Percentiles rank a stretch among this genome's conserved stretches.
These are phyloP conservation scores for Archips xylosteana DNA, from an alignment of 2,888 invertebrate genomes.

Conservation along the genomic window DNA sequence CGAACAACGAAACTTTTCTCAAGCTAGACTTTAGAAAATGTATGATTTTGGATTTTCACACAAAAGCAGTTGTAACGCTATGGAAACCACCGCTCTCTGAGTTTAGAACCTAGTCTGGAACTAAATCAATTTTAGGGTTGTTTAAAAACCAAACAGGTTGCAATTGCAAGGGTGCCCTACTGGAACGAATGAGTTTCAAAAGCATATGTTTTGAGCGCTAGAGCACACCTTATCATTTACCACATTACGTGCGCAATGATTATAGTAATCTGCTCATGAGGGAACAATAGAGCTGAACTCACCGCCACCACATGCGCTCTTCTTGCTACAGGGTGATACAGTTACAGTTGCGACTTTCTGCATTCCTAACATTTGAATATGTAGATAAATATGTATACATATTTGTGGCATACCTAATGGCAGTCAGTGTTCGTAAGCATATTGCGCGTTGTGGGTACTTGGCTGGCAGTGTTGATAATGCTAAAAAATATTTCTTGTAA, in stretches of 20 bases:
- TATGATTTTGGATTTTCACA: no score
- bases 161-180: conserved; percentile 55
- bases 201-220: conserved; percentile 83
- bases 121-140: conserved; percentile 56
- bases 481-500: not conserved
- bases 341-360: conserved; percentile 42
- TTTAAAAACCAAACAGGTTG: conserved; percentile 55
- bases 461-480: no score
- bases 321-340: conserved; percentile 62
- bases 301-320: conserved; percentile 70
- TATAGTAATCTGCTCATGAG: conserved; percentile 83
- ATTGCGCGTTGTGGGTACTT: not conserved
- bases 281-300: conserved; percentile 77
- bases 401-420: not conserved
- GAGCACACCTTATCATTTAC: conserved; percentile 84
- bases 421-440: not conserved
- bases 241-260: conserved; percentile 82
- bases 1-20: no score
- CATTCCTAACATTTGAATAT: conserved; percentile 1
- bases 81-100: not conserved
- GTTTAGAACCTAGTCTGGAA: conserved; percentile 20
- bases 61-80: not conserved
- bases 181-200: conserved; percentile 81
- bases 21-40: no score
- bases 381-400: not conserved